Conservation (phyloP, 2,888 invertebrate genomes). For the Eupithecia inturbata region DNA sequence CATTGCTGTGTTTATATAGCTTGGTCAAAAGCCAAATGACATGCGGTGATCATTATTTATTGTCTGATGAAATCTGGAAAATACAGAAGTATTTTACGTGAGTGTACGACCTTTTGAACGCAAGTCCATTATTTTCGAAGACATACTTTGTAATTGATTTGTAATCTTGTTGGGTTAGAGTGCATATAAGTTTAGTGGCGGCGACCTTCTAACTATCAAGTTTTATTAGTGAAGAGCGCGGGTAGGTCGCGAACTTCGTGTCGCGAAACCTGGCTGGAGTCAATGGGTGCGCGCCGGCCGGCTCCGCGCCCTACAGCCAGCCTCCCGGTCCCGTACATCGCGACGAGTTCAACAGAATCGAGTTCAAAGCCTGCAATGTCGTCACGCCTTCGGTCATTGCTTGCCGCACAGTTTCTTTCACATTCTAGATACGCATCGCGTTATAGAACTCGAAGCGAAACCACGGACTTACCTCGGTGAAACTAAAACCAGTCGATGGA, state of each 20-base stretch:
- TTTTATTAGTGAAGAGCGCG: constrained; percentile 20
- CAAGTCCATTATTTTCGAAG: not conserved
- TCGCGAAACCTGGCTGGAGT: constrained; percentile 24
- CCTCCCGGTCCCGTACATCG: constrained; percentile 48
- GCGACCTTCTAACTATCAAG: constrained; percentile 2
- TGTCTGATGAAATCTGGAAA: constrained; percentile 13
- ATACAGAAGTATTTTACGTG: constrained; percentile 12
- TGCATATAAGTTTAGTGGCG: not conserved
- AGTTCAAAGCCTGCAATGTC: constrained; percentile 47
- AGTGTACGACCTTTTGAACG: not conserved
- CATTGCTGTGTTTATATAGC: constrained; percentile 33
- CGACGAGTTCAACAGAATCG: constrained; percentile 48
- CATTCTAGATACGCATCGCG: constrained; percentile 24
- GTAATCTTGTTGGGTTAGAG: not conserved
- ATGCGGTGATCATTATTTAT: constrained; percentile 26
- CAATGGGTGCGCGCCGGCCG: constrained; percentile 38
- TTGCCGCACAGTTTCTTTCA: constrained; percentile 29
- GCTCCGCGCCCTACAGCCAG: constrained; percentile 46
- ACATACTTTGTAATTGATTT: not conserved
- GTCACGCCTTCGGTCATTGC: constrained; percentile 43
- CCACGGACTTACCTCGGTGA: not conserved
- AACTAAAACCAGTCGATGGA: constrained; percentile 7
- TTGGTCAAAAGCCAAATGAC: constrained; percentile 43
- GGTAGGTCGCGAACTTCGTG: constrained; percentile 25
- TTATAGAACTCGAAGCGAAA: constrained; percentile 13